These are phyloP conservation scores for Drosophila ezoana DNA, from an alignment of 2,888 invertebrate species.

Conservation along the genomic window DNA sequence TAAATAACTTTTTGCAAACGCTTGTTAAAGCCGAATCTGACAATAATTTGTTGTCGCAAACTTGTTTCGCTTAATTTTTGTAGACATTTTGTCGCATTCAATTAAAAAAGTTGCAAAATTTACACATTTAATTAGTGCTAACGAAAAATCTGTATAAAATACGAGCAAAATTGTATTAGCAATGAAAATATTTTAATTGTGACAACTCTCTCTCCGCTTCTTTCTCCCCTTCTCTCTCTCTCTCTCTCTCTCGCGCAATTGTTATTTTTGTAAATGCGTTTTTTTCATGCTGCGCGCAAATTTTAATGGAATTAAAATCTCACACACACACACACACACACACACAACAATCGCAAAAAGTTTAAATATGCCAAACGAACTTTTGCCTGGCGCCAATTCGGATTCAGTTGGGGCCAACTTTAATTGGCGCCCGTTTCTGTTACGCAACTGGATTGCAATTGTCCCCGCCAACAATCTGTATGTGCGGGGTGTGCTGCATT, in stretches of 20 bases:
- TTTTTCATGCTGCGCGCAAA: constrained; percentile 59
- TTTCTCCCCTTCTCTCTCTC: background rate
- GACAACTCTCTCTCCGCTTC: constrained; percentile 26
- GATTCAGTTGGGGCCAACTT: constrained; percentile 60
- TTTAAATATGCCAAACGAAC: constrained; percentile 68
- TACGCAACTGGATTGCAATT: constrained; percentile 80
- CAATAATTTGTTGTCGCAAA: constrained; percentile 42
- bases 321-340: constrained; percentile 56
- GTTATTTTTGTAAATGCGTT: constrained; percentile 57
- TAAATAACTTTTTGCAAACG: constrained; percentile 31
- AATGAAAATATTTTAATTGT: constrained; percentile 73
- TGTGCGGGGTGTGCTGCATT: constrained; percentile 70
- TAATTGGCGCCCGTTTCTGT: constrained; percentile 78
- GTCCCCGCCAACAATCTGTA: constrained; percentile 76
- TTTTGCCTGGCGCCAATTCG: constrained; percentile 63
- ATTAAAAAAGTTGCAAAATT: constrained; percentile 72
- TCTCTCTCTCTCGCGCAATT: constrained; percentile 16
- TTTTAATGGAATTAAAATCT: constrained; percentile 79
- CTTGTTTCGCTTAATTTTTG: constrained; percentile 63
- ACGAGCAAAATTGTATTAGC: constrained; percentile 64
- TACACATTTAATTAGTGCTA: constrained; percentile 76
- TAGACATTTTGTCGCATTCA: constrained; percentile 73
- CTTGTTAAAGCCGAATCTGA: constrained; percentile 17
- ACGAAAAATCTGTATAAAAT: constrained; percentile 47
- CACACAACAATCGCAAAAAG: constrained; percentile 53